These are phyloP conservation scores for Hypotaenidia philippensis DNA, from an alignment of 2,797 vertebrate genomes.

Conservation along the genomic window DNA sequence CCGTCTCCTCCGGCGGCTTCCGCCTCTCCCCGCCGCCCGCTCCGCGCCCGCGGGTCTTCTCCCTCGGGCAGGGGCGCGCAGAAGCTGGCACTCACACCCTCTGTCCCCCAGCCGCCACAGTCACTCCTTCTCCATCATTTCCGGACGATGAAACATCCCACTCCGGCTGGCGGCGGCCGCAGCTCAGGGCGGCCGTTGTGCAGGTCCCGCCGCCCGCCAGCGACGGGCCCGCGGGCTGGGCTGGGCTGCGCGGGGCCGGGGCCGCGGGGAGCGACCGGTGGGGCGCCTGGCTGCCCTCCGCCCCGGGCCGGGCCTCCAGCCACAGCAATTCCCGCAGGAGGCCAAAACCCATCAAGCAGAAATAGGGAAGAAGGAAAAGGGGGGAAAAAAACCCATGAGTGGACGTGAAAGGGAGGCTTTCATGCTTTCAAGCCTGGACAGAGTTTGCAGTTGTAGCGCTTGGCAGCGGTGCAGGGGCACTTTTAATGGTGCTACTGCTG, in stretches of 20 bases:
- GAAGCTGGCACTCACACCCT: neutral
- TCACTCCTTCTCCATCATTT: conserved; percentile 88
- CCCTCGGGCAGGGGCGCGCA: neutral
- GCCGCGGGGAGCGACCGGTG: neutral
- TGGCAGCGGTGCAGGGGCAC: conserved; percentile 13
- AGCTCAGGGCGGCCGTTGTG: conserved; percentile 37
- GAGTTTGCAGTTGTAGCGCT: neutral
- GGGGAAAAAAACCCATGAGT: too few species aligned
- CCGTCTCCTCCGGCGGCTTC: neutral
- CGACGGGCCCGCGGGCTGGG: neutral
- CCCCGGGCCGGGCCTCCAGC: neutral
- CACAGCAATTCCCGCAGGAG: neutral
- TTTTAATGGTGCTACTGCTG: neutral
- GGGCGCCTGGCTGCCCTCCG: neutral
- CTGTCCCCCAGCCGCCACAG: conserved; percentile 48
- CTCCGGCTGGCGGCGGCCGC: conserved; percentile 63
- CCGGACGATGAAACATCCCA: conserved; percentile 85
- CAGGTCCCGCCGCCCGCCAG: neutral
- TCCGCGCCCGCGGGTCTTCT: neutral
- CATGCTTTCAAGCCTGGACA: conserved; percentile 7
- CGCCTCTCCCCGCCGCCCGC: neutral
- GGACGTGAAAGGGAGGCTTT: conserved; percentile 2
- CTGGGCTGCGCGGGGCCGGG: neutral
- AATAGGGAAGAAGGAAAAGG: neutral
- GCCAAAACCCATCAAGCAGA: neutral